Conservation (phyloP, 2,113 vertebrate species). For the Tenebrosternarchus preto region DNA sequence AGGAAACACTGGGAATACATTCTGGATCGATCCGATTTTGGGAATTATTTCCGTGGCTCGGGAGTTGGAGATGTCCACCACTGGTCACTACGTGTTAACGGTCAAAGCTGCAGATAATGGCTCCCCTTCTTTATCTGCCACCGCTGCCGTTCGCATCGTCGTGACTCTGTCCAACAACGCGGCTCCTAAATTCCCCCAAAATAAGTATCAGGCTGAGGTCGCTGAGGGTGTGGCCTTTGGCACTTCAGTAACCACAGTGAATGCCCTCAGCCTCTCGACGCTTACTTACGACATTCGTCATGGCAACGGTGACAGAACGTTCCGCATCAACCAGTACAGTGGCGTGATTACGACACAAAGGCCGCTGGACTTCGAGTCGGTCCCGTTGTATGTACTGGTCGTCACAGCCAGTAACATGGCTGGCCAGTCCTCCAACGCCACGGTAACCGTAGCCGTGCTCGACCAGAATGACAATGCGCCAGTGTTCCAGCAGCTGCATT, state of each 20-base stretch:
- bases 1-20: slow-evolving; percentile 92
- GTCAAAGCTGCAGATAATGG: slow-evolving; percentile 89
- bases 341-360: slow-evolving; percentile 89
- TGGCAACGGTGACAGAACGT: slow-evolving; percentile 80
- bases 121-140: slow-evolving; percentile 85
- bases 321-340: slow-evolving; percentile 92
- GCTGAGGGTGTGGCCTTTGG: slow-evolving; percentile 87
- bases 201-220: slow-evolving; percentile 89
- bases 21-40: slow-evolving; percentile 90
- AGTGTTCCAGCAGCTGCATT: slow-evolving; percentile 86
- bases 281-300: slow-evolving; percentile 89
- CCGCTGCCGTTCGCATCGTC: slow-evolving; percentile 85
- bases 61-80: slow-evolving; percentile 86
- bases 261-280: slow-evolving; percentile 89
- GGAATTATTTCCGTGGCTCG: slow-evolving; percentile 88
- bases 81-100: slow-evolving; percentile 90
- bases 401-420: slow-evolving; percentile 96
- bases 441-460: slow-evolving; percentile 83
- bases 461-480: slow-evolving; percentile 96
- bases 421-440: slow-evolving; percentile 89
- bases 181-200: slow-evolving; percentile 87
- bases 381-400: slow-evolving; percentile 79
- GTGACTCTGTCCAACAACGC: slow-evolving; percentile 93
- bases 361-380: slow-evolving; percentile 83
- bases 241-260: slow-evolving; percentile 85